A percentile compares a stretch with the other conserved stretches of the same genome.
Conservation (phyloP, 2,888 invertebrate species). For the Epiblema foenella region DNA sequence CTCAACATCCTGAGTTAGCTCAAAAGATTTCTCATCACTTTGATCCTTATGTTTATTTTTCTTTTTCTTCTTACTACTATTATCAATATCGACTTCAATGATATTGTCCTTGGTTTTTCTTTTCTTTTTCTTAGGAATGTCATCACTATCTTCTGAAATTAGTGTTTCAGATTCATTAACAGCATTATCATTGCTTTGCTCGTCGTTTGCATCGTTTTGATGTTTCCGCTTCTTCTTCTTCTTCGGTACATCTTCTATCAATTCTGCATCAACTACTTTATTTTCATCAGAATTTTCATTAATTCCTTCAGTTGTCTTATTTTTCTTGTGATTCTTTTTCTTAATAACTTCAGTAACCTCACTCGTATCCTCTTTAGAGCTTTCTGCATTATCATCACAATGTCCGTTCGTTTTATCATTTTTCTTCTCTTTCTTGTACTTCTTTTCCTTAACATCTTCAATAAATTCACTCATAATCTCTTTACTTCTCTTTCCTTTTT, state of each 20-base stretch:
- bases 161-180: slow-evolving; percentile 17
- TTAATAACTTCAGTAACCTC: neutral
- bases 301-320: slow-evolving; percentile 24
- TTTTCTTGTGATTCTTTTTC: slow-evolving; percentile 32
- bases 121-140: slow-evolving; percentile 44
- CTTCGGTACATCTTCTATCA: slow-evolving; percentile 46
- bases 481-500: neutral
- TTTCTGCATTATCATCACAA: slow-evolving; percentile 42
- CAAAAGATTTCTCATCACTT: slow-evolving; percentile 11
- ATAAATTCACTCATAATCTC: slow-evolving; percentile 4
- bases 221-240: slow-evolving; percentile 54
- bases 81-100: slow-evolving; percentile 2
- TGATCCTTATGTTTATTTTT: slow-evolving; percentile 27
- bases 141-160: slow-evolving; percentile 1
- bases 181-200: neutral
- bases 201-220: slow-evolving; percentile 37
- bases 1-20: neutral
- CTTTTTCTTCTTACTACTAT: slow-evolving; percentile 44
- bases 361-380: neutral
- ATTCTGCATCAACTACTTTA: slow-evolving; percentile 38
- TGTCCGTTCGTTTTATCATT: slow-evolving; percentile 19
- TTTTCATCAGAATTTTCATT: slow-evolving; percentile 29
- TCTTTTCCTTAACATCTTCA: slow-evolving; percentile 18
- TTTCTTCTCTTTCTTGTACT: slow-evolving; percentile 38
- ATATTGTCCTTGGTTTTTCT: slow-evolving; percentile 18